Evolutionary conservation across 2,113 vertebrate species (phyloP).

Genomic region (Eleginops maclovinus): DNA sequence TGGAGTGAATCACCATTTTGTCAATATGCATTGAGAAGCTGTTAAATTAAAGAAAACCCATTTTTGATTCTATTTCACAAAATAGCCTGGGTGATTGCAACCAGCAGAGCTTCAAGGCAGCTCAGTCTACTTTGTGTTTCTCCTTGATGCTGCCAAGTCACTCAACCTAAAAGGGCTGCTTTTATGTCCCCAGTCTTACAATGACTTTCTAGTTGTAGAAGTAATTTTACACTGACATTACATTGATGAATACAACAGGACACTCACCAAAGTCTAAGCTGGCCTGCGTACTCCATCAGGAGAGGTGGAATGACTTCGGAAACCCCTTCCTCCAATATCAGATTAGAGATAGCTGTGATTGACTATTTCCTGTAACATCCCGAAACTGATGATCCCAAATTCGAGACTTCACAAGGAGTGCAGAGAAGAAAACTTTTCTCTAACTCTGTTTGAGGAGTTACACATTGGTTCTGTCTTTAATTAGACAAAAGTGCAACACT

Average conservation of each 20-base stretch:
- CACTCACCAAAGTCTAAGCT: conserved; percentile 12
- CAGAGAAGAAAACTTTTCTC: neutral
- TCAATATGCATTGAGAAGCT: conserved; percentile 1
- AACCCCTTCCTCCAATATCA: rapidly evolving
- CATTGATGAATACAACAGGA: conserved; percentile 37
- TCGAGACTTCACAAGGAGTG: neutral
- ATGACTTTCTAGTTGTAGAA: conserved; percentile 32
- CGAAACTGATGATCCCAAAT: neutral
- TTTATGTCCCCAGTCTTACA: conserved; percentile 22
- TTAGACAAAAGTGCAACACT: too few species aligned
- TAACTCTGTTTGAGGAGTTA: neutral
- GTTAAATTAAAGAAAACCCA: conserved; percentile 5
- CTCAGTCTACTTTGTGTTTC: neutral
- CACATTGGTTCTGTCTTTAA: neutral
- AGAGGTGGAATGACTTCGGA: neutral
- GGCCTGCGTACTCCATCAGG: neutral
- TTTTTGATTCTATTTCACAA: conserved; percentile 13
- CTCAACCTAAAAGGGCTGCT: conserved; percentile 12
- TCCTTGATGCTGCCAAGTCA: conserved; percentile 13
- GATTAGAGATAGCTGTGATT: neutral
- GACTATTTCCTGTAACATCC: neutral
- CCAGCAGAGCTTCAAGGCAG: conserved; percentile 19
- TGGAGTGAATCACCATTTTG: neutral
- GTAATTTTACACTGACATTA: conserved; percentile 17
- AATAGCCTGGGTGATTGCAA: conserved; percentile 15